Percentiles rank a stretch among this genome's conserved stretches.
phyloP scores from a whole-genome alignment of 2,113 vertebrate species.

The Crypturellus undulatus region DNA sequence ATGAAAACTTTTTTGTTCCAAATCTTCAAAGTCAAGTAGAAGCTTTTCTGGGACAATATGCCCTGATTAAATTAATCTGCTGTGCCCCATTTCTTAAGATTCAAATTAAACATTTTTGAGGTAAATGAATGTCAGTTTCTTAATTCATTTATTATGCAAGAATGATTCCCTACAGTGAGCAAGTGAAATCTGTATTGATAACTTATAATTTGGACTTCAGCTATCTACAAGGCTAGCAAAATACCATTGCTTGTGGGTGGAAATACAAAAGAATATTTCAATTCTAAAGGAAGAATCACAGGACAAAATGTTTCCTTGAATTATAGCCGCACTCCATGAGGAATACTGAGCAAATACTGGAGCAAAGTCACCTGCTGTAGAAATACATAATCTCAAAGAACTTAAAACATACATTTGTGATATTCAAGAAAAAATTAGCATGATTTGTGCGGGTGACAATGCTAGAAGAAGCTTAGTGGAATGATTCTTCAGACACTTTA shows the following conservation, averaged over 20 bases:
- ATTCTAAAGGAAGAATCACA: neutral
- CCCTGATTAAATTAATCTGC: conserved; percentile 57
- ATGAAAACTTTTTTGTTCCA: conserved; percentile 13
- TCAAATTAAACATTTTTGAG: conserved; percentile 8
- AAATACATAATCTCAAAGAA: neutral
- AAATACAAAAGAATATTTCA: neutral
- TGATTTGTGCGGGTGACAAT: neutral
- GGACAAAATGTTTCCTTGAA: neutral
- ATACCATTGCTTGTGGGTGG: neutral
- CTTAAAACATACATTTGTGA: neutral
- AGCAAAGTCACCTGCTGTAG: neutral
- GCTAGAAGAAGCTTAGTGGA: neutral
- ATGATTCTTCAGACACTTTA: neutral
- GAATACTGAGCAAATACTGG: neutral
- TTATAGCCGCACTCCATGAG: neutral
- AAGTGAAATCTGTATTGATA: neutral
- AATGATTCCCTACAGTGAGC: neutral
- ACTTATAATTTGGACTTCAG: neutral
- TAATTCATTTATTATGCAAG: conserved; percentile 6
- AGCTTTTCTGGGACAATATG: conserved; percentile 49
- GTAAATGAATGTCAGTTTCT: neutral
- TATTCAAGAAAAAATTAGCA: neutral
- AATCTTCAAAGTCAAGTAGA: conserved; percentile 46
- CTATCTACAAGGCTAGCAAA: neutral
- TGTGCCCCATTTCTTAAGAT: conserved; percentile 1